Evolutionary conservation across 2,888 invertebrate genomes (phyloP).

Genomic region (Magallana nippona): DNA sequence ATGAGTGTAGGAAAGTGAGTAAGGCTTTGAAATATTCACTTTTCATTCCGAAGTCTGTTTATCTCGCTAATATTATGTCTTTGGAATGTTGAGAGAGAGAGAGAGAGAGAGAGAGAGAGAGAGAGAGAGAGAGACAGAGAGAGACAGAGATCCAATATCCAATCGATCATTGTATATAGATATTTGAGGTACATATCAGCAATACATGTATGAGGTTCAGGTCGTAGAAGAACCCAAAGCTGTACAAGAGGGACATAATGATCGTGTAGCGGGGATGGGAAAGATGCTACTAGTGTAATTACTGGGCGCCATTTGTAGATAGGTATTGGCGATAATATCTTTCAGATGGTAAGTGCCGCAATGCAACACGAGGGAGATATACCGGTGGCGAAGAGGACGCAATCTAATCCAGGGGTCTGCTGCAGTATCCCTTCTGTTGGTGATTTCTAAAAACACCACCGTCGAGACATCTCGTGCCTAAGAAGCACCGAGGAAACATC

Average conservation of each 20-base stretch:
- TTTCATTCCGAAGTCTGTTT: background rate
- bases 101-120: background rate
- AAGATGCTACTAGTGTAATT: conserved; percentile 23
- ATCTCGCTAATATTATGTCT: background rate
- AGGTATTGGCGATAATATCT: conserved; percentile 34
- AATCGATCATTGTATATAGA: no score
- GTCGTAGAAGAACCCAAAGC: background rate
- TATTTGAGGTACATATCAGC: no score
- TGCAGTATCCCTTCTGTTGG: conserved; percentile 1
- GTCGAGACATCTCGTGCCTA: background rate
- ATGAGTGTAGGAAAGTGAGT: conserved; percentile 17
- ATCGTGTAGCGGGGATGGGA: background rate
- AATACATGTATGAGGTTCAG: no score
- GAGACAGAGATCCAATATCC: no score
- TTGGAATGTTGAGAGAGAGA: conserved; percentile 18
- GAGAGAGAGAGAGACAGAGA: conserved; percentile 27
- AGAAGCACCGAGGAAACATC: background rate
- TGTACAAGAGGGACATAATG: background rate
- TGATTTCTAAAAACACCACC: background rate
- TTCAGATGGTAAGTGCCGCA: conserved; percentile 41
- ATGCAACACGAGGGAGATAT: conserved; percentile 17
- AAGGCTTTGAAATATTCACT: background rate
- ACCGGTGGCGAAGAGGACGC: conserved; percentile 17
- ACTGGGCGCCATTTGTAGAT: conserved; percentile 35
- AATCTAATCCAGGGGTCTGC: conserved; percentile 12